A percentile compares a stretch with the other conserved stretches of the same genome.
Conservation (phyloP, 2,797 vertebrate species). For the Gymnopithys bicolor region DNA sequence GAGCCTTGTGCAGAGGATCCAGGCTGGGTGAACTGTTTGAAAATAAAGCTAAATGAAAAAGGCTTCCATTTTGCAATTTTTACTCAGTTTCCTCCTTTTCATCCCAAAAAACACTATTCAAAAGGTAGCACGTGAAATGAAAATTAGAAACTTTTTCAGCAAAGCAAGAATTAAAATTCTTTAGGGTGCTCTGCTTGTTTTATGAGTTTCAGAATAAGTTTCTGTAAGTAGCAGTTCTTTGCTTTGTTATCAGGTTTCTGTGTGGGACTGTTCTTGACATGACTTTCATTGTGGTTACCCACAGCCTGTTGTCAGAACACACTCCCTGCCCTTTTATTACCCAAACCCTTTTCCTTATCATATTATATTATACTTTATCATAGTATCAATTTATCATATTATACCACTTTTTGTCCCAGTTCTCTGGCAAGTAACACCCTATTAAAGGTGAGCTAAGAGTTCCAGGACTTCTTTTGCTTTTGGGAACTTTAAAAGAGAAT, state of each 20-base stretch:
- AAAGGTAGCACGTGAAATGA: background rate
- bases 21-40: too few species aligned
- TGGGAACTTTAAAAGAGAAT: background rate
- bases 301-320: background rate
- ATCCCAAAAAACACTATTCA: background rate
- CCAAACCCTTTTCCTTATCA: background rate
- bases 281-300: background rate
- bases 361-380: too few species aligned
- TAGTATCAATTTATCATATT: too few species aligned
- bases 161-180: background rate
- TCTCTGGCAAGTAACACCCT: background rate
- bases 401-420: background rate
- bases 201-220: background rate
- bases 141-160: background rate
- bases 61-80: background rate
- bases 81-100: too few species aligned
- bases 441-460: background rate
- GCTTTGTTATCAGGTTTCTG: background rate
- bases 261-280: background rate
- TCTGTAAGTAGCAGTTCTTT: background rate
- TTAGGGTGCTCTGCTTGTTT: background rate
- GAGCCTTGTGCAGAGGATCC: too few species aligned
- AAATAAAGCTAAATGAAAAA: background rate
- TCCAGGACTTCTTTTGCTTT: background rate
- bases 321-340: background rate